These are phyloP conservation scores for Tetraneura akinire DNA, from an alignment of 1,140 invertebrate genomes.

Conservation along the genomic window DNA sequence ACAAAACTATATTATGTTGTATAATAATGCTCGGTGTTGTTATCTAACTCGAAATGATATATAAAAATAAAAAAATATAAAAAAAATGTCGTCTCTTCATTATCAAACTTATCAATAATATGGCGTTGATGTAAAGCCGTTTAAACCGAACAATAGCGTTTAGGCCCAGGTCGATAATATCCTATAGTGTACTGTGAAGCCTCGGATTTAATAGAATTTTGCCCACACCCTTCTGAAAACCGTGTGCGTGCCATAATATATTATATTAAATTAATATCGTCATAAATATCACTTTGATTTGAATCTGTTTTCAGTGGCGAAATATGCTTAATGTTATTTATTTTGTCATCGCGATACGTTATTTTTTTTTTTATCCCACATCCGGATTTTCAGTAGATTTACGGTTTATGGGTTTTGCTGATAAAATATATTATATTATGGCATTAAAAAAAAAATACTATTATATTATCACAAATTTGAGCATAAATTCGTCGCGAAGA, in stretches of 20 bases:
- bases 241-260: not conserved
- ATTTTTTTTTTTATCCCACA: slow-evolving; percentile 16
- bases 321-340: slow-evolving; percentile 40
- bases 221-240: too few relatives aligned
- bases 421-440: slow-evolving; percentile 6
- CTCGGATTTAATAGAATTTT: not conserved
- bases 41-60: too few relatives aligned
- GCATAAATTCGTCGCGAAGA: not conserved
- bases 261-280: slow-evolving; percentile 30
- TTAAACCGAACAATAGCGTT: not conserved
- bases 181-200: not conserved
- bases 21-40: too few relatives aligned
- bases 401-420: slow-evolving; percentile 2
- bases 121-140: too few relatives aligned
- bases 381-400: slow-evolving; percentile 30
- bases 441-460: not conserved
- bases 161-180: not conserved
- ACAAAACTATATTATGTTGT: too few relatives aligned
- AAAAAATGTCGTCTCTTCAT: too few relatives aligned
- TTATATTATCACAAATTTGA: not conserved
- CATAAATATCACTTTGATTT: slow-evolving; percentile 30
- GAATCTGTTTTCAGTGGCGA: not conserved
- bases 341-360: not conserved
- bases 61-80: too few relatives aligned
- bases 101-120: too few relatives aligned